Evolutionary conservation across 2,797 vertebrate species (phyloP).

Genomic region (Aulostomus chinensis): DNA sequence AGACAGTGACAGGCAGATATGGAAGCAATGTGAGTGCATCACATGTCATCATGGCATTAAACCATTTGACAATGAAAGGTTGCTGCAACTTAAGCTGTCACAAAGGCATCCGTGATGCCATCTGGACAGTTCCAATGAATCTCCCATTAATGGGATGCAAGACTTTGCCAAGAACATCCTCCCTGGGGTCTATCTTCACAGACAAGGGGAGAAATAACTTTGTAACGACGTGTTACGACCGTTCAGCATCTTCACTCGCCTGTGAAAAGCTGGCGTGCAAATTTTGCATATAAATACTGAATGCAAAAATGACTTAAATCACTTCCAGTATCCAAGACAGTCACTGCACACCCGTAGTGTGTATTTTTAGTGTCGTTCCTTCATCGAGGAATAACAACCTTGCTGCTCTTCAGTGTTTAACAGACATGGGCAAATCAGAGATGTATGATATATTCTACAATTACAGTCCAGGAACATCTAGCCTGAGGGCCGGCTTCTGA

Average conservation of each 20-base stretch:
- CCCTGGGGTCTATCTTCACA: conserved; percentile 8
- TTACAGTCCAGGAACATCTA: conserved; percentile 59
- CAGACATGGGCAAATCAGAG: conserved; percentile 45
- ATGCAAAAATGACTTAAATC: neutral
- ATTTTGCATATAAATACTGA: neutral
- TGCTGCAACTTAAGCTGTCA: conserved; percentile 44
- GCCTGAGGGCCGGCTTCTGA: conserved; percentile 50
- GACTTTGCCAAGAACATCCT: conserved; percentile 22
- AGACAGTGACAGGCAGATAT: conserved; percentile 44
- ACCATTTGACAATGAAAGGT: conserved; percentile 23
- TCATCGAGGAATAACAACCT: conserved; percentile 3
- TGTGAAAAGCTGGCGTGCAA: too few relatives aligned
- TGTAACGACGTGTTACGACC: conserved; percentile 17
- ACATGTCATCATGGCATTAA: conserved; percentile 27
- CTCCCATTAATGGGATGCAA: conserved; percentile 25
- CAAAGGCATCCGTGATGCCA: conserved; percentile 44
- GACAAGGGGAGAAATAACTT: conserved; percentile 19
- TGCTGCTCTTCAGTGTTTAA: conserved; percentile 20
- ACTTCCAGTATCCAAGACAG: neutral
- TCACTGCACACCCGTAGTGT: neutral
- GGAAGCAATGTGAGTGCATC: conserved; percentile 26
- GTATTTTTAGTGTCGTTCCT: neutral
- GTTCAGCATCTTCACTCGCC: conserved; percentile 31
- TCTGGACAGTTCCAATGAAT: conserved; percentile 46
- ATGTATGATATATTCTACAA: conserved; percentile 49